Percentiles rank a stretch among this genome's conserved stretches.
Evolutionary conservation across 2,888 invertebrate species (phyloP).

Genomic region (Drosophila tanythrix): DNA sequence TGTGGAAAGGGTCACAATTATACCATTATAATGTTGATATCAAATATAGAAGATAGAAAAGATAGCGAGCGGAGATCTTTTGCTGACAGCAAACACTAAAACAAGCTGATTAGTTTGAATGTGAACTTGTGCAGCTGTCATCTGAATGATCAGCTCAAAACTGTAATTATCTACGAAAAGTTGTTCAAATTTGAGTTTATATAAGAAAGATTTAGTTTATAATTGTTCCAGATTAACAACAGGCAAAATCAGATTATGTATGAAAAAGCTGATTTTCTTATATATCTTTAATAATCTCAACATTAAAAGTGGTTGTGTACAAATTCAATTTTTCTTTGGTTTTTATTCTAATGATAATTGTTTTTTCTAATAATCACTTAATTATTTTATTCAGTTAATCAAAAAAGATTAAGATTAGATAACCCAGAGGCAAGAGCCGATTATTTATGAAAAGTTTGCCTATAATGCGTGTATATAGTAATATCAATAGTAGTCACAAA

Average conservation of each 20-base stretch:
- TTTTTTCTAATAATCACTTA: neutral
- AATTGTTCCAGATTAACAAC: neutral
- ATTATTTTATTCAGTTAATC: neutral
- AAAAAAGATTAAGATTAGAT: neutral
- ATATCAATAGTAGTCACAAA: neutral
- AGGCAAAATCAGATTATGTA: neutral
- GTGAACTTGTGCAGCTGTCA: neutral
- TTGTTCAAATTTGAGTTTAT: neutral
- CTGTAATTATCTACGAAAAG: neutral
- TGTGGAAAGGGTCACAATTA: neutral
- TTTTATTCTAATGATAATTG: neutral
- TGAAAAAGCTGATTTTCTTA: neutral
- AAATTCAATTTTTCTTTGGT: rapidly evolving
- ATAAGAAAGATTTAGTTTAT: neutral
- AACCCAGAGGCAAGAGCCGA: rapidly evolving
- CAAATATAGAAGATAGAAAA: neutral
- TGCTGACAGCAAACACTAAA: neutral
- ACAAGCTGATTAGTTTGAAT: neutral
- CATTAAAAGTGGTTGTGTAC: neutral
- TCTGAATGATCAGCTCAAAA: neutral
- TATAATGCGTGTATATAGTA: rapidly evolving
- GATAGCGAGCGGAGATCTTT: neutral
- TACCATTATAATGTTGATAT: too few relatives aligned
- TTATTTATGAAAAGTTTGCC: neutral
- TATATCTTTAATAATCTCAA: neutral